phyloP scores from a whole-genome alignment of 2,113 vertebrate genomes.

The Hepsetus odoe region DNA sequence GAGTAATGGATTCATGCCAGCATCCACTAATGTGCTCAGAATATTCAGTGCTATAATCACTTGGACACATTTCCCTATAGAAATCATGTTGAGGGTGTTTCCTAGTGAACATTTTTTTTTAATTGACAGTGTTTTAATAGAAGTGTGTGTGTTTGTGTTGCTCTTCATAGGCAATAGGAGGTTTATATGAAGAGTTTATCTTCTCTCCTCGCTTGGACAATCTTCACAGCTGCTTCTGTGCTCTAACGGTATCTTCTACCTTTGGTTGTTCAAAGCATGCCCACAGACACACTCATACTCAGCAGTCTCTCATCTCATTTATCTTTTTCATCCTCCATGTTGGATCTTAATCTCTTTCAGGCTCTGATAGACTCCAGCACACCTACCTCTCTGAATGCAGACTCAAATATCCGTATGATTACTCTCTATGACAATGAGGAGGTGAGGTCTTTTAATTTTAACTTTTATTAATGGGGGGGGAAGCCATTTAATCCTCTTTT shows the following conservation, averaged over 20 bases:
- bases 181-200: constrained; percentile 92
- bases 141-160: constrained; percentile 9
- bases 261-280: background rate
- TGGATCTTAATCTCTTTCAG: constrained; percentile 64
- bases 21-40: background rate
- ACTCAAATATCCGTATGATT: constrained; percentile 89
- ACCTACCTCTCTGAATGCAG: constrained; percentile 77
- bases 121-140: background rate
- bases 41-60: background rate
- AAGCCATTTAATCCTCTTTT: too few relatives aligned
- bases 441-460: constrained; percentile 70
- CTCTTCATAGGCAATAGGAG: constrained; percentile 82
- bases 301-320: too few relatives aligned
- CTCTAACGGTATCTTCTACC: constrained; percentile 84
- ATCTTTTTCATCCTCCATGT: background rate
- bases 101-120: background rate
- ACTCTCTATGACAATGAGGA: constrained; percentile 95
- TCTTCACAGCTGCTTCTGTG: constrained; percentile 97
- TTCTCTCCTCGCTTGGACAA: constrained; percentile 95
- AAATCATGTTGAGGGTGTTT: background rate
- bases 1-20: constrained; percentile 6
- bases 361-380: constrained; percentile 85
- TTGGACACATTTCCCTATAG: background rate
- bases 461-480: too few relatives aligned
- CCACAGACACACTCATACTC: background rate